Conservation (phyloP, 2,888 invertebrate species). For the Perithous albicinctus region DNA sequence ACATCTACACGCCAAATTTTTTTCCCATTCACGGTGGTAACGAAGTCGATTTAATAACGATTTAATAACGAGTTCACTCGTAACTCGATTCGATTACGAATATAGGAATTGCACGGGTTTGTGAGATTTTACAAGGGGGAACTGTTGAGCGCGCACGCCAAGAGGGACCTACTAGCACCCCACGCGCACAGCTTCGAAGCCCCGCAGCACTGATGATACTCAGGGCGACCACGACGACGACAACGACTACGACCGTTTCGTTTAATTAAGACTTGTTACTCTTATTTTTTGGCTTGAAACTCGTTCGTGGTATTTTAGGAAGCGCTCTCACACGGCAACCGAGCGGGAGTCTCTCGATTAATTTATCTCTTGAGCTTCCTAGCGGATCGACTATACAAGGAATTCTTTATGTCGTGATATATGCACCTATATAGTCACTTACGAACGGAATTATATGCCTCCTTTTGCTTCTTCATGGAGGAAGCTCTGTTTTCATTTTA, state of each 20-base stretch:
- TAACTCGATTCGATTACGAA: slow-evolving; percentile 35
- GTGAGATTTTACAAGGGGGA: slow-evolving; percentile 11
- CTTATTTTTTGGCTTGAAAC: slow-evolving; percentile 76
- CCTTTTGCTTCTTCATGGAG: not conserved
- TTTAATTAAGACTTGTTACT: slow-evolving; percentile 80
- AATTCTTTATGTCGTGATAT: slow-evolving; percentile 46
- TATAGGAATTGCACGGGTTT: slow-evolving; percentile 5
- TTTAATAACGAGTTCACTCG: slow-evolving; percentile 27
- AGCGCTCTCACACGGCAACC: slow-evolving; percentile 67
- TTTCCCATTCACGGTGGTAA: not conserved
- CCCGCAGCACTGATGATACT: not conserved
- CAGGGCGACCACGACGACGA: slow-evolving; percentile 17
- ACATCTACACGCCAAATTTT: slow-evolving; percentile 27
- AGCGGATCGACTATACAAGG: slow-evolving; percentile 22
- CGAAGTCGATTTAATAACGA: slow-evolving; percentile 24
- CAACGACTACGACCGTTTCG: slow-evolving; percentile 73
- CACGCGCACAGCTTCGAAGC: slow-evolving; percentile 33
- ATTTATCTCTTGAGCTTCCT: slow-evolving; percentile 71
- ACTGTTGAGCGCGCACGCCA: slow-evolving; percentile 8
- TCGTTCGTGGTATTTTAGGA: slow-evolving; percentile 80
- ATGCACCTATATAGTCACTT: slow-evolving; percentile 9
- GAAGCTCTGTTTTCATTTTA: too few species aligned
- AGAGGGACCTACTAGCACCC: slow-evolving; percentile 37
- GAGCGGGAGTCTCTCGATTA: slow-evolving; percentile 69
- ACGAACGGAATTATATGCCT: too few species aligned